Percentiles rank a stretch among this genome's conserved stretches.
Conservation (phyloP, 2,888 invertebrate species). For the Masnerella sp. region DNA sequence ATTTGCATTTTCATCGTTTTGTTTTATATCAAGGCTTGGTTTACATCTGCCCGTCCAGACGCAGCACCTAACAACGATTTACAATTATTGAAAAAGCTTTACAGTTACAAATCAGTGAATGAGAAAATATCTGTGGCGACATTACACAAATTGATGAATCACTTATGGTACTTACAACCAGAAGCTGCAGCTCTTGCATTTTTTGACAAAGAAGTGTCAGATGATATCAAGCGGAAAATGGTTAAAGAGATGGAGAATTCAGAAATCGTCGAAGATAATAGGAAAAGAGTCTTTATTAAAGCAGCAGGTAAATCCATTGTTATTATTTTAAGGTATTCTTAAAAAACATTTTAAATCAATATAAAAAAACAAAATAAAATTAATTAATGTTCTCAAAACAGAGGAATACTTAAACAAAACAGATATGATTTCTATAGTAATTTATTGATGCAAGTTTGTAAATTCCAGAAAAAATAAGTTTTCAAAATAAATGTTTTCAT, state of each 20-base stretch:
- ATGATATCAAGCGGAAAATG: conserved; percentile 8
- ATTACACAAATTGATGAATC: conserved; percentile 2
- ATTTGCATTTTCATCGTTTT: conserved; percentile 10
- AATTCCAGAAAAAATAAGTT: too few species aligned
- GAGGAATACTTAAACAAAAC: neutral
- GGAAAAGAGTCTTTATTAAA: conserved; percentile 4
- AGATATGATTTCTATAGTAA: neutral
- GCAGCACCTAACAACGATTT: conserved; percentile 10
- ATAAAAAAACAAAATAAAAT: too few species aligned
- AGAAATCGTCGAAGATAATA: conserved; percentile 2
- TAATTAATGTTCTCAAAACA: too few species aligned
- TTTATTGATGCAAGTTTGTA: too few species aligned
- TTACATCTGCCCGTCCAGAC: neutral
- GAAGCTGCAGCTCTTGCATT: conserved; percentile 7
- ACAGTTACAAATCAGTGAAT: conserved; percentile 12
- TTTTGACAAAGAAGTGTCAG: conserved; percentile 11
- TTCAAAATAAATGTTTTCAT: too few species aligned
- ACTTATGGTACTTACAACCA: conserved; percentile 15
- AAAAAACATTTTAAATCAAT: neutral
- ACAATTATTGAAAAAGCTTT: neutral
- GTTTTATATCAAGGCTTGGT: conserved; percentile 11
- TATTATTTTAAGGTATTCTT: neutral
- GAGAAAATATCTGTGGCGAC: conserved; percentile 7
- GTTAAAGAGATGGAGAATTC: conserved; percentile 4
- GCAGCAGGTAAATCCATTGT: neutral